Percentiles rank a stretch among this genome's conserved stretches.
Conservation (phyloP, 2,113 vertebrate species). For the Equus przewalskii region DNA sequence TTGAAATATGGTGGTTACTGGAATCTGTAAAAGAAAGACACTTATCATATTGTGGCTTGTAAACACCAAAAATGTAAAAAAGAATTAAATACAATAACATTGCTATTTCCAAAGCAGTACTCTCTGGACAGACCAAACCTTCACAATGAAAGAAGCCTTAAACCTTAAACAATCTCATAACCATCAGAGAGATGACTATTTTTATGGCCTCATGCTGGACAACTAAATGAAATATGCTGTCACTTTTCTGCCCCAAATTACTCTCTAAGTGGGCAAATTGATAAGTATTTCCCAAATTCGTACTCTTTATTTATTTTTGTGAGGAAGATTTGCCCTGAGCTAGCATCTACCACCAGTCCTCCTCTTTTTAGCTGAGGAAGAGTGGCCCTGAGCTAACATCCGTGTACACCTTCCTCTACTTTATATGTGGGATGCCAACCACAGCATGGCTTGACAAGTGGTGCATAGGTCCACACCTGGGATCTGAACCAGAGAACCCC, state of each 20-base stretch:
- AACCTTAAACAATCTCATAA: not conserved
- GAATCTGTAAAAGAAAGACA: not conserved
- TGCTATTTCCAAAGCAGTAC: not conserved
- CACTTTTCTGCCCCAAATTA: not conserved
- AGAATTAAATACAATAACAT: not conserved
- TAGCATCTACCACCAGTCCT: too few relatives aligned
- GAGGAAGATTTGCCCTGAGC: too few relatives aligned
- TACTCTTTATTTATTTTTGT: not conserved
- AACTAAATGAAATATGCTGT: not conserved
- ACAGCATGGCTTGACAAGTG: too few relatives aligned
- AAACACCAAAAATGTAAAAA: not conserved
- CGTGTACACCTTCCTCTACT: too few relatives aligned
- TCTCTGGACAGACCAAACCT: not conserved
- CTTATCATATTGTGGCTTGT: not conserved
- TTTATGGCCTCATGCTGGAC: not conserved
- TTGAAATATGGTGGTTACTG: not conserved
- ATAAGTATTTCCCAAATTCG: not conserved
- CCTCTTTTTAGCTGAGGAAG: too few relatives aligned
- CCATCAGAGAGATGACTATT: accelerated
- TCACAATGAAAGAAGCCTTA: not conserved
- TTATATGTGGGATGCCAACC: too few relatives aligned
- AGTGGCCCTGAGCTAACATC: too few relatives aligned
- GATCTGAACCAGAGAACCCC: too few relatives aligned
- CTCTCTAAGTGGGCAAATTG: not conserved
- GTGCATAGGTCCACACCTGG: too few relatives aligned